Evolutionary conservation across 1,140 invertebrate species (phyloP), one percentile per base, ranked within the genome.

Genomic region (Whitmania pigra): DNA sequence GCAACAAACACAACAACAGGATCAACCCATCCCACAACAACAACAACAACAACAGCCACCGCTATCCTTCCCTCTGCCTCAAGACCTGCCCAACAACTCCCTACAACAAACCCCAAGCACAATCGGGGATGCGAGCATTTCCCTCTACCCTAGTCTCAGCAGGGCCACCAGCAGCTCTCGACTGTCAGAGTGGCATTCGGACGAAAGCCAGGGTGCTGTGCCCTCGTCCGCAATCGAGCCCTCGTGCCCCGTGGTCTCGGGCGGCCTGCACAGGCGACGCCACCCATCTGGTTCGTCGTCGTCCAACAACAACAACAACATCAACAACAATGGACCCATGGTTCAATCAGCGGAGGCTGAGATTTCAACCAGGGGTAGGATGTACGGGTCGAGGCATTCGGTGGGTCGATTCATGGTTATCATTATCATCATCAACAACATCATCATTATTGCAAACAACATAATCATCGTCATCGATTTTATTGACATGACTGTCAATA

Each of bases 241-340:
- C 11, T 18, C 11, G 3, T 31, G 22, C 15, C 6, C 9, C 43
- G 43, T 0, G 43, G 11, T 13, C 22, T 63, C 29, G 0, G 57
- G 57, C 13, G 22, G 57, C 11, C 57, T 63, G 29, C 29, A 13
- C 22, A 63, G 29, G 6, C 29, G 29, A 22, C 22, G 29, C 20
- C 57, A 63, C 57, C 57, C 22, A 1, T 63, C 57, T n/a, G 57
- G 22, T 11, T 63, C 57, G 9, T 63, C 57, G 57, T 63, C 57
- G 15, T 63, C 57, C 15, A 63, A 25, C 15, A 63, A 63, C 57
- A 63, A 63, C 57, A 63, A 4, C 57, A n/a, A n/a, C 57, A 63
- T 11, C 57, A 63, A 63, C 57, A 63, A 63, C 57, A n/a, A 63
- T 20, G 18, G 29, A 1, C 2, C 9, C 15, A n/a, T 25, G 11